A percentile compares a stretch with the other conserved stretches of the same genome.
Evolutionary conservation across 2,113 vertebrate species (phyloP).

Genomic region (Pseudorhombus dupliciocellatus): DNA sequence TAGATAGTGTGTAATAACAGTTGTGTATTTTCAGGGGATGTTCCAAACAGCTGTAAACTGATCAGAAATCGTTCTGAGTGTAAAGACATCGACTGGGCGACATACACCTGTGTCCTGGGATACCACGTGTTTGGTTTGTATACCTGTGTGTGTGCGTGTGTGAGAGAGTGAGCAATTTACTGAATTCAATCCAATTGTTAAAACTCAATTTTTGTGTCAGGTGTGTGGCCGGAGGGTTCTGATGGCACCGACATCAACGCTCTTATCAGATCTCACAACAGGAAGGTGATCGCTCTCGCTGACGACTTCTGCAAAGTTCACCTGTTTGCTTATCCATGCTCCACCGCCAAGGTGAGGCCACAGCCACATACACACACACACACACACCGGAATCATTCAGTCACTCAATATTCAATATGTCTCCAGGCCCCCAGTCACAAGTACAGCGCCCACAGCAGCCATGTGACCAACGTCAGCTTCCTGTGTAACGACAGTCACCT

Average conservation of each 20-base stretch:
- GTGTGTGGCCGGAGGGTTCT: slow-evolving; percentile 98
- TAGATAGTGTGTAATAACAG: neutral
- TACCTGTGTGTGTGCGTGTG: neutral
- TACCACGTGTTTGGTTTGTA: slow-evolving; percentile 96
- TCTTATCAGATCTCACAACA: slow-evolving; percentile 90
- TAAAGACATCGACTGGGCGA: slow-evolving; percentile 96
- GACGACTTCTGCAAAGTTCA: slow-evolving; percentile 99
- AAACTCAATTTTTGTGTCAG: slow-evolving; percentile 64
- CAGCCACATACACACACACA: slow-evolving; percentile 2
- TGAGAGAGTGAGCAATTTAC: neutral
- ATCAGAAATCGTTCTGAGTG: slow-evolving; percentile 97
- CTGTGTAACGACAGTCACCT: slow-evolving; percentile 90
- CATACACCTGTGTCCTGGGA: slow-evolving; percentile 96
- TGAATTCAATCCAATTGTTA: too few species aligned
- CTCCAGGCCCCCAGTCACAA: slow-evolving; percentile 96
- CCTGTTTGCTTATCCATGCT: slow-evolving; percentile 96
- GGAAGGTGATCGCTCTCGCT: slow-evolving; percentile 94
- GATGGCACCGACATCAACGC: slow-evolving; percentile 99
- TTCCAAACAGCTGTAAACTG: slow-evolving; percentile 92
- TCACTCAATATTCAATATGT: neutral
- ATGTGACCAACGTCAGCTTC: slow-evolving; percentile 98
- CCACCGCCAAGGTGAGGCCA: slow-evolving; percentile 88
- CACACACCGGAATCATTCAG: neutral
- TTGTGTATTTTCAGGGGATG: slow-evolving; percentile 86
- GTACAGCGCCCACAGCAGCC: slow-evolving; percentile 98